These are phyloP conservation scores for Mustela lutreola DNA, from an alignment of 2,113 vertebrate species.

Conservation along the genomic window DNA sequence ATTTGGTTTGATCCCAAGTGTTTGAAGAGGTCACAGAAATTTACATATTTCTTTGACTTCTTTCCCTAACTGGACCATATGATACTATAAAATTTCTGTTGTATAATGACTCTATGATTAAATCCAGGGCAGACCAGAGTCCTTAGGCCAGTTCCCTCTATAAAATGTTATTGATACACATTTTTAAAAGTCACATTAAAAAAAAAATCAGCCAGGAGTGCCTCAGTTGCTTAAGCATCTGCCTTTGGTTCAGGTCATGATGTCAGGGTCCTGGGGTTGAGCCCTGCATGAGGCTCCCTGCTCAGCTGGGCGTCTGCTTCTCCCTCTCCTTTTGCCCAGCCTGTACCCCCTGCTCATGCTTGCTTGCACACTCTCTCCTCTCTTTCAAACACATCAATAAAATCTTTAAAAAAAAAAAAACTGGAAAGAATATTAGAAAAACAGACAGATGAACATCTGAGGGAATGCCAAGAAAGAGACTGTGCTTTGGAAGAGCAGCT, in stretches of 20 bases:
- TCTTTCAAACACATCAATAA: no score
- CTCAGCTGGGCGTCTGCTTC: no score
- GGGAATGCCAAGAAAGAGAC: neutral
- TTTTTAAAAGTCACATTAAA: neutral
- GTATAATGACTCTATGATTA: neutral
- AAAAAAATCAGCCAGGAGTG: neutral
- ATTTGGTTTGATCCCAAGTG: slow-evolving; percentile 46
- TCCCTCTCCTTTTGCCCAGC: no score
- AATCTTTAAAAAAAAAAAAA: neutral
- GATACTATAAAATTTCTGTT: neutral
- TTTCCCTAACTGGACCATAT: neutral
- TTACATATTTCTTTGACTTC: slow-evolving; percentile 20
- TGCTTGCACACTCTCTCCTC: no score
- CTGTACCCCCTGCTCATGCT: no score
- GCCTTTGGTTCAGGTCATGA: no score
- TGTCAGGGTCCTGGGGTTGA: no score
- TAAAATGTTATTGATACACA: neutral
- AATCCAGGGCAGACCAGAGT: neutral
- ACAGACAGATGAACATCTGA: neutral
- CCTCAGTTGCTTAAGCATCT: no score
- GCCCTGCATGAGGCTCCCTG: no score
- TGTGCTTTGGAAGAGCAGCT: neutral
- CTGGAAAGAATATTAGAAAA: neutral
- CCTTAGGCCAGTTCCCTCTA: neutral
- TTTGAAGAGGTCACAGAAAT: slow-evolving; percentile 32